These are phyloP conservation scores for Euura lappo DNA, from an alignment of 1,140 invertebrate species.

Conservation along the genomic window DNA sequence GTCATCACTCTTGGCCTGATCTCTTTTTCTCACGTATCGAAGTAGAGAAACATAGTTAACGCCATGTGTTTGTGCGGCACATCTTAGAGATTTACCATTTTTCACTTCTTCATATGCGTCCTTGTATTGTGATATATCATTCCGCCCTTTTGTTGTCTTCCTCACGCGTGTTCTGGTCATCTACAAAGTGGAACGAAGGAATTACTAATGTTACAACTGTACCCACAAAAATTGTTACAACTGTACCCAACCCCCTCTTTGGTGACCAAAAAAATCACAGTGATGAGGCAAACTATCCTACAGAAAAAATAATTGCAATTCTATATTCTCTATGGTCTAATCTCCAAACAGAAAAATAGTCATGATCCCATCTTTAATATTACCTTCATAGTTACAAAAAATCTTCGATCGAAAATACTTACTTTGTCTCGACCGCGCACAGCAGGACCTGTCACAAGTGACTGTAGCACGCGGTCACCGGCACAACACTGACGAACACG, in stretches of 20 bases:
- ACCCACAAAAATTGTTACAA: constrained; percentile 12
- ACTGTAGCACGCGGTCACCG: background rate
- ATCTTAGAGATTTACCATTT: constrained; percentile 10
- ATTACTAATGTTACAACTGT: constrained; percentile 4
- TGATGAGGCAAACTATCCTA: background rate
- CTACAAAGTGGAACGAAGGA: constrained; percentile 10
- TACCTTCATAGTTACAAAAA: background rate
- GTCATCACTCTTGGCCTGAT: constrained; percentile 7
- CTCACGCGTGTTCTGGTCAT: constrained; percentile 7
- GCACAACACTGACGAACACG: background rate
- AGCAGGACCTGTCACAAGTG: background rate
- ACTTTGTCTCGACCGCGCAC: background rate
- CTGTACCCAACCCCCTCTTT: constrained; percentile 11
- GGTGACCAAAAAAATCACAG: constrained; percentile 6
- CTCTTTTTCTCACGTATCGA: constrained; percentile 11
- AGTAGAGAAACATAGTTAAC: constrained; percentile 14
- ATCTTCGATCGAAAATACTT: background rate
- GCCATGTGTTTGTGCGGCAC: constrained; percentile 10
- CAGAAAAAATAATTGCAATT: background rate
- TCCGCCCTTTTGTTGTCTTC: constrained; percentile 11
- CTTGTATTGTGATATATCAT: constrained; percentile 16
- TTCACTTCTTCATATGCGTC: constrained; percentile 9
- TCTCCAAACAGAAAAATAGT: background rate
- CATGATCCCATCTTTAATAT: background rate
- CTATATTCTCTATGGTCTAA: constrained; percentile 1